Evolutionary conservation across 1,140 invertebrate species (phyloP).

Genomic region (Tetramorium simillimum): DNA sequence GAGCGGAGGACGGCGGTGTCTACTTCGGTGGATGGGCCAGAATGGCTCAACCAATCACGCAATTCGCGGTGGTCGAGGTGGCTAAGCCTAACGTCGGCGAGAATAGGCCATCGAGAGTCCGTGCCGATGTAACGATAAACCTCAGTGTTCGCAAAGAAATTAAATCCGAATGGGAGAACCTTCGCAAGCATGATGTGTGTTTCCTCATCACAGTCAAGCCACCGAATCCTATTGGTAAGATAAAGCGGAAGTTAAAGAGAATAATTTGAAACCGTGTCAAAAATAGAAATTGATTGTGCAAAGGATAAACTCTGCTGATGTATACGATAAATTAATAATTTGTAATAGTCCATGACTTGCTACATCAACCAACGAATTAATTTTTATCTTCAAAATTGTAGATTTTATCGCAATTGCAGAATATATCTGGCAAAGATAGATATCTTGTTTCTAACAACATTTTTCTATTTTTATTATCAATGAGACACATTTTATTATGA

Average conservation of each 20-base stretch:
- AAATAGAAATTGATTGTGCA: not conserved
- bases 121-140: constrained; percentile 97
- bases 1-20: constrained; percentile 93
- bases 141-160: constrained; percentile 96
- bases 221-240: constrained; percentile 91
- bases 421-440: not conserved
- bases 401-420: not conserved
- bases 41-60: constrained; percentile 98
- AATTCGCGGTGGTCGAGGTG: constrained; percentile 98
- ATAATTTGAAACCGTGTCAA: constrained; percentile 6
- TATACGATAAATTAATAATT: not conserved
- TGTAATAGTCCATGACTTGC: not conserved
- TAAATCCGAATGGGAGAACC: constrained; percentile 98
- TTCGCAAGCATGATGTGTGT: constrained; percentile 99
- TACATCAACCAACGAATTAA: not conserved
- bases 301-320: not conserved
- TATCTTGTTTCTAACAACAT: not conserved
- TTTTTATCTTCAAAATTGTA: not conserved
- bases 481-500: not conserved
- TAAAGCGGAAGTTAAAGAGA: constrained; percentile 21
- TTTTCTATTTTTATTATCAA: not conserved
- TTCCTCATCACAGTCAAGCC: constrained; percentile 97
- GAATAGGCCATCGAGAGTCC: constrained; percentile 96
- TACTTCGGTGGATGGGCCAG: constrained; percentile 99
- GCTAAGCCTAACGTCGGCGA: constrained; percentile 96